Evolutionary conservation across 2,113 vertebrate species (phyloP), one percentile per base, ranked within the genome.

Genomic region (Sphaerodactylus townsendi): DNA sequence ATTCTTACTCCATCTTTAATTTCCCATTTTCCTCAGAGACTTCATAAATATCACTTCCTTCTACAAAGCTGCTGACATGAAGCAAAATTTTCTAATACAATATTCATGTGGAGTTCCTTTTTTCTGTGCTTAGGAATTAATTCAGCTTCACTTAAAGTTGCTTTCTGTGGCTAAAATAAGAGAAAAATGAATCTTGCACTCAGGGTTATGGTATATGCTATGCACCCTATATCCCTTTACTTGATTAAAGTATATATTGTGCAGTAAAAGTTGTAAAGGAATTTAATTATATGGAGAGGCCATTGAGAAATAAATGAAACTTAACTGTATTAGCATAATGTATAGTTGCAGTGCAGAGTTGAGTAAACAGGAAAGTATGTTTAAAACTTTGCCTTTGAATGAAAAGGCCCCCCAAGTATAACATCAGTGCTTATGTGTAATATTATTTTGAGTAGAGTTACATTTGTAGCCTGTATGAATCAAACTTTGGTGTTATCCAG

Each of bases 11-110:
- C 64, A 11, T 72, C 85, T 90, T 84, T 85, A 93, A 85, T 83
- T 92, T 90, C 87, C 79, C 4, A 71, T 11, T 80, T 65, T 95
- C 93, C 89, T 72, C 28, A 6, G 93, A 92, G 94, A 86, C 91
- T 90, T 93, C 73, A 93, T 95, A 92, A 94, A 91, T 90, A 94
- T 89, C 89, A 86, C 50, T 95, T 93, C 84, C 85, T 92, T 33
- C 78, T 87, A 91, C 87, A 91, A 88, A 90, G 90, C 92, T 91
- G 91, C 93, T 94, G 93, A 92, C 87, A 90, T 87, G 91, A 91
- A 94, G 90, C 88, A 90, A 88, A 93, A 92, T 65, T 23, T 79
- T 35, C 72, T 91, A 69, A 85, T 95, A 82, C 94, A 95, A 94
- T 90, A 94, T 95, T 95, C 85, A 95, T 83, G 2, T 79, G 70